Base-by-base conservation (phyloP, 2,113 vertebrate species). In the Varanus komodoensis region DNA sequence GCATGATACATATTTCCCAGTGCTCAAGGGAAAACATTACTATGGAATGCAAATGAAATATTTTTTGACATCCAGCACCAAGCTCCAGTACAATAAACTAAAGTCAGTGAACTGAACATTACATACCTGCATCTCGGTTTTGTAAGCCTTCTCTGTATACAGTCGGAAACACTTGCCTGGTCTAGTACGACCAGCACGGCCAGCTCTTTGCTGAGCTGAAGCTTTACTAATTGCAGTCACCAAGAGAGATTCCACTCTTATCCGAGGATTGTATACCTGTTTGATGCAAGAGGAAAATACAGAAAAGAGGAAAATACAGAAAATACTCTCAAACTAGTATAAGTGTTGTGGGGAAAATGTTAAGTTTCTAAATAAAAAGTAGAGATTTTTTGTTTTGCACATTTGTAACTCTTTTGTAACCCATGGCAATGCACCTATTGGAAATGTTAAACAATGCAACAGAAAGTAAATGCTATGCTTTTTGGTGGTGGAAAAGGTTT, bases 191-290 rank as follows among this genome's bases (percentile, higher is more conserved):
- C 99, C 99, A 25, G 99, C 99, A 96, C 99, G 97, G n/a, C 99
- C 99, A 3, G 99, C 99, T 95, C 99, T 98, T 97, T 99, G 99
- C 94, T 99, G 99, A 86, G 99, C 99, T 0, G 99, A 99, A 23
- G 99, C 99, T 97, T 99, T 99, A 93, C 99, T 99, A 94, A 99
- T 99, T 0, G 99, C 99, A 0, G 99, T 99, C 93, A 99, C 99
- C 87, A 99, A 95, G 88, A 99, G 96, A 27, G 99, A 99, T 96
- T 99, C 99, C 8, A 99, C 99, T 94, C 99, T 96, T 96, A 99
- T 99, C 27, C 99, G 98, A 89, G 99, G 99, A 92, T 99, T 99
- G 94, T 99, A 99, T n/a, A 99, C 99, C 99, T 99, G 87, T 93
- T 81, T 0, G 77, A 74, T 1, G 23, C n/a, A 57, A 82, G 57